A percentile compares a stretch with the other conserved stretches of the same genome.
Conservation (phyloP, 1,140 invertebrate species). For the Eufriesea mexicana region DNA sequence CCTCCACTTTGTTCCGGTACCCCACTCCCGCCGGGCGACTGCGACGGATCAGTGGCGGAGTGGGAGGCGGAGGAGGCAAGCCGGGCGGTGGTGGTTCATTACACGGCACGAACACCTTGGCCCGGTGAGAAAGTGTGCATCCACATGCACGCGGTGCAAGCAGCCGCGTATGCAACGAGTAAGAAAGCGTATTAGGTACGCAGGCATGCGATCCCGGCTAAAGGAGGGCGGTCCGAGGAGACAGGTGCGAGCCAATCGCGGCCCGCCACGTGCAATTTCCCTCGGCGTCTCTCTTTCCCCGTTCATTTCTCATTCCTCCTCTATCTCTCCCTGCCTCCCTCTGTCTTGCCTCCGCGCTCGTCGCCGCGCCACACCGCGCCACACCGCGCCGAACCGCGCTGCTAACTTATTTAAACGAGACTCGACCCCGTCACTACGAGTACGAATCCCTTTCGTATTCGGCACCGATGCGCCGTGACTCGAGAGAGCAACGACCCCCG, state of each 20-base stretch:
- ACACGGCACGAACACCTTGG: conserved; percentile 64
- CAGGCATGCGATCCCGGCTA: conserved; percentile 69
- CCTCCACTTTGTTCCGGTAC: conserved; percentile 59
- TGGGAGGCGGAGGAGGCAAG: conserved; percentile 53
- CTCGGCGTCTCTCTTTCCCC: conserved; percentile 57
- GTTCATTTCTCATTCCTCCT: conserved; percentile 50
- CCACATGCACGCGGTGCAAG: conserved; percentile 60
- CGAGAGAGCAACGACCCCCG: conserved; percentile 65
- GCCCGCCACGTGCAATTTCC: conserved; percentile 78
- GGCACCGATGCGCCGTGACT: conserved; percentile 60
- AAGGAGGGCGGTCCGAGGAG: conserved; percentile 78
- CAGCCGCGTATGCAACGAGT: conserved; percentile 66
- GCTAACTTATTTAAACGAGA: conserved; percentile 71
- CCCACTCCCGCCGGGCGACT: conserved; percentile 44
- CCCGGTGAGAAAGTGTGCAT: conserved; percentile 57
- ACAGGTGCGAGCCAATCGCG: conserved; percentile 80
- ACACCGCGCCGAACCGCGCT: conserved; percentile 49
- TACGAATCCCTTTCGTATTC: conserved; percentile 65
- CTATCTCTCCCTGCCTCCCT: conserved; percentile 24
- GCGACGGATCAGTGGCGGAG: conserved; percentile 26
- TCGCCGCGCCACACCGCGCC: conserved; percentile 55
- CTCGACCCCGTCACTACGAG: conserved; percentile 66
- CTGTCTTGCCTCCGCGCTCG: conserved; percentile 53
- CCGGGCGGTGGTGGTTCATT: conserved; percentile 62
- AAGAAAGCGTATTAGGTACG: conserved; percentile 70